Percentiles rank a stretch among this genome's conserved stretches.
phyloP scores from a whole-genome alignment of 2,888 invertebrate species.

The Reticulitermes lucifugus region DNA sequence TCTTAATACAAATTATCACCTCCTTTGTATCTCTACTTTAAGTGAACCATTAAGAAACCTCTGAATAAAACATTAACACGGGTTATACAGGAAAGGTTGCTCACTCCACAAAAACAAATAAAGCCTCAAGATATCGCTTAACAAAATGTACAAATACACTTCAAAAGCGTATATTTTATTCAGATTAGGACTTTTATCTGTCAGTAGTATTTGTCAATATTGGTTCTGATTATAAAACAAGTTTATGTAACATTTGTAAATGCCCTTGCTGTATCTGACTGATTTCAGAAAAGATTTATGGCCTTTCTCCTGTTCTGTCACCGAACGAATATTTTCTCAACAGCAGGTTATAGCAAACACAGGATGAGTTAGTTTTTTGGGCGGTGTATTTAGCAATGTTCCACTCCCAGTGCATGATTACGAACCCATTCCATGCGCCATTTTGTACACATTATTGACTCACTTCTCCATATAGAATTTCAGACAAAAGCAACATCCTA shows the following conservation, averaged over 20 bases:
- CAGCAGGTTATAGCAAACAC: conserved; percentile 5
- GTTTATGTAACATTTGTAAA: background rate
- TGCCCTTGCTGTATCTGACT: background rate
- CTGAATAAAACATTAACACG: conserved; percentile 38
- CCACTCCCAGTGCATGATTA: background rate
- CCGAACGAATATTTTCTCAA: background rate
- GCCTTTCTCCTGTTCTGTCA: background rate
- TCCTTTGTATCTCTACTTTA: conserved; percentile 11
- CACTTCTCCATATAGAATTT: background rate
- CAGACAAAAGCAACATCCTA: background rate
- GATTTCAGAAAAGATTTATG: background rate
- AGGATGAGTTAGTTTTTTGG: conserved; percentile 30
- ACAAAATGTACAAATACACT: no score
- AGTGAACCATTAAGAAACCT: conserved; percentile 29
- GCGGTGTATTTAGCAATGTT: conserved; percentile 27
- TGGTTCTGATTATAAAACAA: background rate
- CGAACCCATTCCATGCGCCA: background rate
- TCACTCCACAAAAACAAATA: no score
- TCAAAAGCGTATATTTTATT: no score
- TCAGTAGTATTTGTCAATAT: no score
- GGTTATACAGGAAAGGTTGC: background rate
- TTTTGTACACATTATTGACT: background rate
- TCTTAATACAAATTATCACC: conserved; percentile 34
- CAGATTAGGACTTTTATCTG: no score
- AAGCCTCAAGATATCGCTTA: no score